These are phyloP conservation scores for Cryptoblepharus egeriae DNA, from an alignment of 2,797 vertebrate species.

Conservation along the genomic window DNA sequence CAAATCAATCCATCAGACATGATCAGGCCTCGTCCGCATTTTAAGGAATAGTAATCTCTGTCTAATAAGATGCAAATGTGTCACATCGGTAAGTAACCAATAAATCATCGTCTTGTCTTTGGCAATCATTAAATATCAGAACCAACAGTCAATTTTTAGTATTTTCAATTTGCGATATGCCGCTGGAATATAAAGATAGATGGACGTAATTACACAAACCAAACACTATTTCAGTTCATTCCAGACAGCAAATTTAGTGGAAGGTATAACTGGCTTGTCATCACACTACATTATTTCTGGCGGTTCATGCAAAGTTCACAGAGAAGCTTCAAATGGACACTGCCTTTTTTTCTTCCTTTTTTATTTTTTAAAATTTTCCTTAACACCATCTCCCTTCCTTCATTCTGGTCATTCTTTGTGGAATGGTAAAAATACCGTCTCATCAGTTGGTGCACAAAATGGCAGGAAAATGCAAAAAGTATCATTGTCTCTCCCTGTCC, in stretches of 20 bases:
- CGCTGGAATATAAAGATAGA: slow-evolving; percentile 99
- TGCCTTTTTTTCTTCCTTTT: slow-evolving; percentile 66
- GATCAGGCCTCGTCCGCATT: slow-evolving; percentile 93
- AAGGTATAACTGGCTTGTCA: slow-evolving; percentile 98
- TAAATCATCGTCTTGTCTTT: slow-evolving; percentile 97
- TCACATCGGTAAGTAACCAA: slow-evolving; percentile 98
- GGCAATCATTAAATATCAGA: slow-evolving; percentile 99
- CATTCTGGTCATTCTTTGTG: slow-evolving; percentile 83
- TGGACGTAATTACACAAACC: slow-evolving; percentile 99
- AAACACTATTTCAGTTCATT: slow-evolving; percentile 99
- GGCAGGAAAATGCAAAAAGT: slow-evolving; percentile 78
- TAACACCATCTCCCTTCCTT: slow-evolving; percentile 65
- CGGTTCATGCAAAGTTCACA: slow-evolving; percentile 99
- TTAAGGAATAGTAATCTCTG: slow-evolving; percentile 97
- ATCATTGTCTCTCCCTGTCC: no score
- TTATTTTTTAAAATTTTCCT: slow-evolving; percentile 58
- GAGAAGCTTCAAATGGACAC: slow-evolving; percentile 91
- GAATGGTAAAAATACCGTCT: slow-evolving; percentile 79
- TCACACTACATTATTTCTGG: slow-evolving; percentile 96
- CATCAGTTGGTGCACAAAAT: slow-evolving; percentile 82
- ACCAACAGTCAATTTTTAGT: slow-evolving; percentile 99
- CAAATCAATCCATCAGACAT: slow-evolving; percentile 99
- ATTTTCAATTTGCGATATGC: slow-evolving; percentile 99
- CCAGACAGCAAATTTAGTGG: slow-evolving; percentile 97
- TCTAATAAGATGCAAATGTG: slow-evolving; percentile 98